These are phyloP conservation scores for Catostylus mosaicus DNA, from an alignment of 30 jellyfish, hydroid and myxozoan genomes.

Conservation along the genomic window DNA sequence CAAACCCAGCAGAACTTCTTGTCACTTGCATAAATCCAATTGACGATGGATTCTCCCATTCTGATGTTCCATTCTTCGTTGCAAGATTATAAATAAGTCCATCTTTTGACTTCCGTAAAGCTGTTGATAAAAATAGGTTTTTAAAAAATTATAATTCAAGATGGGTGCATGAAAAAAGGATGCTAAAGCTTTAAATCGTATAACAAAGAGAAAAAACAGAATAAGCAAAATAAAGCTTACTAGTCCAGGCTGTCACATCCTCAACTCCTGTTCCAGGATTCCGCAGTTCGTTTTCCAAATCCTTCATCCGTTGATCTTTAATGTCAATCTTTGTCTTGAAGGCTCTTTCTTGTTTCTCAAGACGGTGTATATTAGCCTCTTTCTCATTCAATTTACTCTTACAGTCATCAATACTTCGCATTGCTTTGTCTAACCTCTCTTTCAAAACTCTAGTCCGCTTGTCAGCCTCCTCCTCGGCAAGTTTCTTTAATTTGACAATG, in stretches of 20 bases:
- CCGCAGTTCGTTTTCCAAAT: constrained; percentile 53
- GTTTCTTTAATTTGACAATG: background rate
- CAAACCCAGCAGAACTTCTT: constrained; percentile 80
- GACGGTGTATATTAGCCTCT: constrained; percentile 19
- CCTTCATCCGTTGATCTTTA: constrained; percentile 51
- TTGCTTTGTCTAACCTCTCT: constrained; percentile 29
- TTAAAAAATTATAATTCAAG: background rate
- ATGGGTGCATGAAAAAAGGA: background rate
- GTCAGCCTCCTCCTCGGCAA: constrained; percentile 43
- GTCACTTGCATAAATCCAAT: constrained; percentile 43
- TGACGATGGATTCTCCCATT: constrained; percentile 61
- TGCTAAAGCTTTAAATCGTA: background rate
- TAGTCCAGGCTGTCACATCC: background rate
- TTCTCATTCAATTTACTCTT: constrained; percentile 16
- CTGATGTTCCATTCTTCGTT: constrained; percentile 28
- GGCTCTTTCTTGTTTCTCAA: constrained; percentile 31
- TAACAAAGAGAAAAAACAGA: background rate
- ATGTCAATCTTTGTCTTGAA: constrained; percentile 32
- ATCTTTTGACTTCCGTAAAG: constrained; percentile 23
- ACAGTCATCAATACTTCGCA: constrained; percentile 31
- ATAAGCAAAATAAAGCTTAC: background rate
- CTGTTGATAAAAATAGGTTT: background rate
- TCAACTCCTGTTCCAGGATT: constrained; percentile 2
- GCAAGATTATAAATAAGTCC: constrained; percentile 46
- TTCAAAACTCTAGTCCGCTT: constrained; percentile 21